phyloP scores from a whole-genome alignment of 2,797 vertebrate species.

The Coregonus suidteri region DNA sequence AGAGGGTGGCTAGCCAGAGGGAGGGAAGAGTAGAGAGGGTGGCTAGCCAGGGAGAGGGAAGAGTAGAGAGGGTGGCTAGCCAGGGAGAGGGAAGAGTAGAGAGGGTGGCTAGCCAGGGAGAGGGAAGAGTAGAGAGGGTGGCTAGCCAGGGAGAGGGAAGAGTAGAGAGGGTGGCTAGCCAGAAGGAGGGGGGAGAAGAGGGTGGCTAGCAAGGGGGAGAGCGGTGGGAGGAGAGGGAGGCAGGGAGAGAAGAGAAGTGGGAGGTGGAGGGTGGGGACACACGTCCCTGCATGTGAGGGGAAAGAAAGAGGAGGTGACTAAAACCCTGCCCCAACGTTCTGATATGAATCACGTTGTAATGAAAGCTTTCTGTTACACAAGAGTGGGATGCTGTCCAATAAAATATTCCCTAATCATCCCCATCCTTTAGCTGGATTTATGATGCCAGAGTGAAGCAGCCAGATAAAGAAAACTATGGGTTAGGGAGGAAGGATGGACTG shows the following conservation, averaged over 20 bases:
- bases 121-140: too few species aligned
- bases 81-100: too few species aligned
- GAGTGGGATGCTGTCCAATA: not conserved
- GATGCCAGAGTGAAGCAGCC: not conserved
- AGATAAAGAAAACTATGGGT: not conserved
- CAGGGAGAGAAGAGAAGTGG: not conserved
- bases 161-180: too few species aligned
- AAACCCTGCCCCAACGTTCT: not conserved
- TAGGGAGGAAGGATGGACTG: not conserved
- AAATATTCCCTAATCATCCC: not conserved
- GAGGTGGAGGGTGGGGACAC: not conserved
- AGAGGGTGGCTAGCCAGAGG: too few species aligned
- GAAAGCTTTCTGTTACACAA: not conserved
- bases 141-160: too few species aligned
- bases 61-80: too few species aligned
- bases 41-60: too few species aligned
- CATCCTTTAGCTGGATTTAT: not conserved
- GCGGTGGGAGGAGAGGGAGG: not conserved
- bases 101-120: too few species aligned
- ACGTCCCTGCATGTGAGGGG: not conserved
- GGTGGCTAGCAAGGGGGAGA: not conserved
- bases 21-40: too few species aligned
- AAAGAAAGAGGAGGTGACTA: not conserved
- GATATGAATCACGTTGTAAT: constrained; percentile 1
- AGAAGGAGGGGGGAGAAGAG: not conserved